These are phyloP conservation scores for Rhea pennata DNA, from an alignment of 2,113 vertebrate genomes.

Conservation along the genomic window DNA sequence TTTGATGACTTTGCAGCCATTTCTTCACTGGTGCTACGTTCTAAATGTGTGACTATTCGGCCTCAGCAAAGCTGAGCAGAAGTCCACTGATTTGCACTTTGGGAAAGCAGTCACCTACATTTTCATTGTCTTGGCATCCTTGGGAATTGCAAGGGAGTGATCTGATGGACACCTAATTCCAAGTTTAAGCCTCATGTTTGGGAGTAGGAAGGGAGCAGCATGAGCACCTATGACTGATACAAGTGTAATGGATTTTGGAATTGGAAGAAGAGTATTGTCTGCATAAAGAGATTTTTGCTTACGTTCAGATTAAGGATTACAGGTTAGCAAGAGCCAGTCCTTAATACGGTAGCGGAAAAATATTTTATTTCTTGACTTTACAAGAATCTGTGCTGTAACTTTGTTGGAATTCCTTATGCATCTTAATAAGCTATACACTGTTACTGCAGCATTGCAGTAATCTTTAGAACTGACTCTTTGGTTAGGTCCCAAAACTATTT, in stretches of 20 bases:
- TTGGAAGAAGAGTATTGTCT: background rate
- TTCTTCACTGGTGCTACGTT: background rate
- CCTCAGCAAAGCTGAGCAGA: background rate
- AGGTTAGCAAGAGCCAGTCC: background rate
- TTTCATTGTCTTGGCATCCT: background rate
- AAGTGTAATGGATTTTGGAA: background rate
- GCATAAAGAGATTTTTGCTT: background rate
- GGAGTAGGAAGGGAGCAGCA: background rate
- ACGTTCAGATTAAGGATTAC: background rate
- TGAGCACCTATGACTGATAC: accelerated
- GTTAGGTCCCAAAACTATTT: background rate
- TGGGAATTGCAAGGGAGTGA: background rate
- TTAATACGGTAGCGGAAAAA: background rate
- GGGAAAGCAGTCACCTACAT: background rate
- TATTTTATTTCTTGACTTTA: background rate
- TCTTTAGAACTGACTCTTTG: background rate
- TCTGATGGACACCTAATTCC: background rate
- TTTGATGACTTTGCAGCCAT: background rate
- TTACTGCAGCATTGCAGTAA: background rate
- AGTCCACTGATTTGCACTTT: background rate
- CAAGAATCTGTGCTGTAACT: background rate
- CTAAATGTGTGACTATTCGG: background rate
- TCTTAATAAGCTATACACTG: background rate
- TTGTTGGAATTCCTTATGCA: background rate
- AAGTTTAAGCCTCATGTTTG: background rate